These are phyloP conservation scores for Paramormyrops hopkinsi DNA, from an alignment of 2,797 vertebrate species.

Conservation along the genomic window DNA sequence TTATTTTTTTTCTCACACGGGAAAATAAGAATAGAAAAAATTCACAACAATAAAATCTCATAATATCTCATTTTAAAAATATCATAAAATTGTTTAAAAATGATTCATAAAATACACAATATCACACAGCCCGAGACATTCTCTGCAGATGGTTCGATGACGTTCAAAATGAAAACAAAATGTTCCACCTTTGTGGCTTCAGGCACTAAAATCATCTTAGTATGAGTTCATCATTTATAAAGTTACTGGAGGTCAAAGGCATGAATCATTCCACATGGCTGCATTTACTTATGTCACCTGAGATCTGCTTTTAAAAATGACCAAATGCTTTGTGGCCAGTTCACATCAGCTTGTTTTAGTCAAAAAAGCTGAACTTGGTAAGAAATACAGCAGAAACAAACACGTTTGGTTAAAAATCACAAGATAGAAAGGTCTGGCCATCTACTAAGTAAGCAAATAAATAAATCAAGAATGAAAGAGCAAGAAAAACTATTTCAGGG, in stretches of 20 bases:
- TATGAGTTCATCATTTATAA: conserved; percentile 16
- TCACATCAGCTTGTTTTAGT: neutral
- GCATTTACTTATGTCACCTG: neutral
- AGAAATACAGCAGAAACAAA: neutral
- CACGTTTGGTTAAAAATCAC: neutral
- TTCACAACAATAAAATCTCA: neutral
- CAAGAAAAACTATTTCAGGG: neutral
- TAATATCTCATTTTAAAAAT: neutral
- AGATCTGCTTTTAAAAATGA: neutral
- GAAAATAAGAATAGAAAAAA: neutral
- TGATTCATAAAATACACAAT: neutral
- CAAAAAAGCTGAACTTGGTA: neutral
- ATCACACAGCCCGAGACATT: neutral
- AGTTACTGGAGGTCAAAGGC: neutral
- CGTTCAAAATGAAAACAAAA: neutral
- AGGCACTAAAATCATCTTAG: neutral
- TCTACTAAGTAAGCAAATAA: neutral
- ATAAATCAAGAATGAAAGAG: neutral
- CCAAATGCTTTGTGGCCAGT: neutral
- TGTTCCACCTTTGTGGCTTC: neutral
- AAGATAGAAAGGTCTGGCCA: neutral
- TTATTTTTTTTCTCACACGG: neutral
- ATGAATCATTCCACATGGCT: neutral
- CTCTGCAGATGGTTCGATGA: neutral
- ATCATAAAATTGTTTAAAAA: neutral